phyloP scores from a whole-genome alignment of 2,113 vertebrate species.

The Amazona vittata region DNA sequence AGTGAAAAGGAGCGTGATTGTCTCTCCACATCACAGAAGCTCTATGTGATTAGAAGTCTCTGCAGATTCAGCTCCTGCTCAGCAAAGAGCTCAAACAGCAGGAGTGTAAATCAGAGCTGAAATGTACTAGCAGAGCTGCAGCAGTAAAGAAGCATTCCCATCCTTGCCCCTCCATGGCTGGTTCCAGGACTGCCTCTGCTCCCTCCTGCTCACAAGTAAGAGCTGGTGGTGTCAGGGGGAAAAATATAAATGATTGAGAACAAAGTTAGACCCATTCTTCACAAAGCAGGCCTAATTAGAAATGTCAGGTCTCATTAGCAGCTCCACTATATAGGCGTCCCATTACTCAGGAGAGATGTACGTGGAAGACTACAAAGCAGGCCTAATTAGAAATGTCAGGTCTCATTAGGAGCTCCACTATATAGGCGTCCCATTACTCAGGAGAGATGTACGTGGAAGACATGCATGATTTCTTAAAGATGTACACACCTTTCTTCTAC shows the following conservation, averaged over 20 bases:
- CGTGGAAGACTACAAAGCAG: background rate
- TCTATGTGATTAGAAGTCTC: background rate
- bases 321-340: background rate
- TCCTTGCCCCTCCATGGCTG: background rate
- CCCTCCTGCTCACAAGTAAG: background rate
- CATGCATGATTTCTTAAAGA: background rate
- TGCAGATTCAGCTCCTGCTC: conserved; percentile 27
- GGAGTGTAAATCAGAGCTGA: background rate
- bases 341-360: background rate
- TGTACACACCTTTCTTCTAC: background rate
- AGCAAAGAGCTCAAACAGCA: conserved; percentile 48
- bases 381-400: conserved; percentile 13
- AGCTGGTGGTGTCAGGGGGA: background rate
- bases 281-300: conserved; percentile 4
- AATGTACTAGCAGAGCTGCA: background rate
- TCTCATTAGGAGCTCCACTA: background rate
- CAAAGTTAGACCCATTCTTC: background rate
- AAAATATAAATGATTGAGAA: background rate
- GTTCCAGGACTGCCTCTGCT: background rate
- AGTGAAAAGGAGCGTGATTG: background rate
- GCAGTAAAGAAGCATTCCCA: background rate
- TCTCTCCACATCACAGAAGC: conserved; percentile 1
- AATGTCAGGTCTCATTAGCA: background rate
- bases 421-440: background rate
- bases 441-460: background rate